Percentiles rank a stretch among this genome's conserved stretches.
phyloP scores from a whole-genome alignment of 1,140 invertebrate genomes.

The Harpegnathos saltator region DNA sequence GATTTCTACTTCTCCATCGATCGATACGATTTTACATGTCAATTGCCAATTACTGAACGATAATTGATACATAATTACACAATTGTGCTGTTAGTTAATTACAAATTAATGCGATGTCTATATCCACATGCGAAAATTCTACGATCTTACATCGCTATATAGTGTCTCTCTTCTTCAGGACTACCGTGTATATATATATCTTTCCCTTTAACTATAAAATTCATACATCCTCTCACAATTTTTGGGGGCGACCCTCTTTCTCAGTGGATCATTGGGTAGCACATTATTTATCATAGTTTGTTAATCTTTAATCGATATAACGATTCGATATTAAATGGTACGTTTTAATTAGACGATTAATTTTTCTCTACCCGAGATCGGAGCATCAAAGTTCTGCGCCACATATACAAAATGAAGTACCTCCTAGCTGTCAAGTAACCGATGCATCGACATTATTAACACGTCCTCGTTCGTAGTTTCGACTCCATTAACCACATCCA shows the following conservation, averaged over 20 bases:
- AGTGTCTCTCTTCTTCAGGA: neutral
- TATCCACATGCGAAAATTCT: neutral
- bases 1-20: conserved; percentile 28
- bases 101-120: conserved; percentile 14
- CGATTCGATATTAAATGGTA: conserved; percentile 13
- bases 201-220: neutral
- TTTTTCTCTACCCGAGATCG: neutral
- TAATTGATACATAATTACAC: neutral
- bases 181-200: neutral
- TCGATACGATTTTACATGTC: conserved; percentile 6
- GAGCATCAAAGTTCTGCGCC: conserved; percentile 17
- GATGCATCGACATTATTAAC: conserved; percentile 7
- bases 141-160: conserved; percentile 24
- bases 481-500: neutral
- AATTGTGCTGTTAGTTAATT: conserved; percentile 22
- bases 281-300: conserved; percentile 19
- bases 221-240: conserved; percentile 26
- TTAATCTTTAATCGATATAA: conserved; percentile 14
- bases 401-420: conserved; percentile 25
- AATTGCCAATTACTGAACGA: no score
- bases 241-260: neutral
- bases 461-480: neutral
- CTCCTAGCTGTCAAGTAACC: conserved; percentile 8
- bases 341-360: neutral
- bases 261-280: neutral